A percentile compares a stretch with the other conserved stretches of the same genome.
Conservation (phyloP, 2,888 invertebrate species). For the Nyleta sp. region DNA sequence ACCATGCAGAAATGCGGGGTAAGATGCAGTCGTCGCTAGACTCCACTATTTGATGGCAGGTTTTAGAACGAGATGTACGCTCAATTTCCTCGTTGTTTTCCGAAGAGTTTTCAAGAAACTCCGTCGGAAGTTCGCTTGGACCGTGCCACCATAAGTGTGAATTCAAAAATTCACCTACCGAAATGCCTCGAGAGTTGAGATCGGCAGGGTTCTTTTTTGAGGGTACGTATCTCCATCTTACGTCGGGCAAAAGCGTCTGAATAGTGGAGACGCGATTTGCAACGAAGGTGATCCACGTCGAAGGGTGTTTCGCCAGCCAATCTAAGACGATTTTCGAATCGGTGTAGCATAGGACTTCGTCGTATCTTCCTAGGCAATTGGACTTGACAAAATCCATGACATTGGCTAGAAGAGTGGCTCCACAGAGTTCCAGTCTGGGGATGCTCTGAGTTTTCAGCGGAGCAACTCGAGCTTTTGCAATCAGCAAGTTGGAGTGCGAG, state of each 20-base stretch:
- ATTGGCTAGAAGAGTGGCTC: neutral
- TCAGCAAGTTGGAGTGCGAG: neutral
- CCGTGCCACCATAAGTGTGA: neutral
- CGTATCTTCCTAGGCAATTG: neutral
- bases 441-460: neutral
- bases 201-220: neutral
- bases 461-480: neutral
- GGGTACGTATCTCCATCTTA: neutral
- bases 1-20: too few relatives aligned
- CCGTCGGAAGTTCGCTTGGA: neutral
- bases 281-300: neutral
- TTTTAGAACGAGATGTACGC: too few relatives aligned
- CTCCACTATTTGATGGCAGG: too few relatives aligned
- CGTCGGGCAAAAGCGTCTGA: neutral
- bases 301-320: constrained; percentile 7
- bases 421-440: neutral
- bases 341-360: neutral
- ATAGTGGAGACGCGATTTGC: constrained; percentile 1
- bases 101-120: too few relatives aligned
- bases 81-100: too few relatives aligned
- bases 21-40: too few relatives aligned
- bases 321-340: constrained; percentile 1
- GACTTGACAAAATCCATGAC: neutral
- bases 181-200: neutral
- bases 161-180: neutral